Base-by-base conservation (phyloP, 2,113 vertebrate species). In the Trematomus loennbergii region DNA sequence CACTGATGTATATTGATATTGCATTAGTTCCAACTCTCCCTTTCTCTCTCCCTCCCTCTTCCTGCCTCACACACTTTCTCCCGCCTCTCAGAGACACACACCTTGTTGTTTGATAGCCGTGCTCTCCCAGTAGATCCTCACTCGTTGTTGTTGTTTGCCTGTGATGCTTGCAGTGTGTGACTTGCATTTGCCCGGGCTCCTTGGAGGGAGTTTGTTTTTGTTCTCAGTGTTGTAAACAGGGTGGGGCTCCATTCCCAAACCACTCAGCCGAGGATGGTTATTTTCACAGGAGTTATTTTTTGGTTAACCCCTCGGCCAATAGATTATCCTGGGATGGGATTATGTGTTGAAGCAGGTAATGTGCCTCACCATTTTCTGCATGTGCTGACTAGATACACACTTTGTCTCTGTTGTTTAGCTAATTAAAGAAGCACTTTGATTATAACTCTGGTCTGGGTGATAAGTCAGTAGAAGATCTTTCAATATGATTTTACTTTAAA, bases 121-220 rank as follows among this genome's bases (percentile, higher is more conserved):
- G 74, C 72, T 78, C 76, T 94, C 91, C 91, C 90, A 80, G 91
- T 85, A 90, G 92, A 89, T 83, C 72, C 22, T 78, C 79, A 82
- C 66, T 87, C 60, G 3, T 83, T 89, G 89, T 90, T 92, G 91
- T 94, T 93, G 92, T 94, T 94, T 94, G 82, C 74, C 87, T 82
- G 87, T 40, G 62, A 82, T 55, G 85, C 83, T 79, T 46, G 74
- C 67, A 79, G 88, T 82, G 87, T 89, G 91, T 89, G 92, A 91
- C 88, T 93, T 87, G 87, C 90, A 87, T 89, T 89, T 76, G 78
- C 86, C 71, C 45, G 12, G 57, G 65, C 82, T 92, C 93, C 93
- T 93, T 86, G 78, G 91, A 92, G 93, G 84, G 90, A 91, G 84
- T 93, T 91, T 93, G 92, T 94, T 93, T 92, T 93, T 90, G 78